Conservation (phyloP, 2,888 invertebrate species). For the Hypsopygia costalis region DNA sequence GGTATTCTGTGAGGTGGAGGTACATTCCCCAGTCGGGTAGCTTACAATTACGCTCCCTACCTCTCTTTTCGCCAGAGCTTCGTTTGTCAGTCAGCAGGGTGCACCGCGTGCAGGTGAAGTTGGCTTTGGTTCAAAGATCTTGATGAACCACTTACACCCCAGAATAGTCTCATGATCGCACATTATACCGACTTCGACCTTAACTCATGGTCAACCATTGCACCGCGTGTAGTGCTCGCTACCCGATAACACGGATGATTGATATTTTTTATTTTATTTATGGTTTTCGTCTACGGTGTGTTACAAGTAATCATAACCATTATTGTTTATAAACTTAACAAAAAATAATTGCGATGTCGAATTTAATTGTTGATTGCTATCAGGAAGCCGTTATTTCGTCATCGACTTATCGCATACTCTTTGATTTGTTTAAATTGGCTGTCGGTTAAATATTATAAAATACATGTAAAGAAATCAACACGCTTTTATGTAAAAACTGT, state of each 20-base stretch:
- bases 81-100: too few relatives aligned
- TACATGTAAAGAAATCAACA: conserved; percentile 1
- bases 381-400: conserved; percentile 44
- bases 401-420: conserved; percentile 20
- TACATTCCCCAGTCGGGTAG: too few relatives aligned
- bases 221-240: conserved; percentile 21
- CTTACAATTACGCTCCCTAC: too few relatives aligned
- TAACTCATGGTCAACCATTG: conserved; percentile 40
- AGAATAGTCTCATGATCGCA: conserved; percentile 1
- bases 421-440: neutral
- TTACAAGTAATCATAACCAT: conserved; percentile 28
- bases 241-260: conserved; percentile 36
- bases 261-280: conserved; percentile 26
- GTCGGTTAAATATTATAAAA: neutral
- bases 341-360: conserved; percentile 47
- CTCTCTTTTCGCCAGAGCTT: too few relatives aligned
- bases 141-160: too few relatives aligned
- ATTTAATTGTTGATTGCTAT: conserved; percentile 63
- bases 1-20: too few relatives aligned
- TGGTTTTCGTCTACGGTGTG: conserved; percentile 40
- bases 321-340: conserved; percentile 37
- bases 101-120: too few relatives aligned
- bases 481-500: neutral
- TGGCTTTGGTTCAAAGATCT: too few relatives aligned
- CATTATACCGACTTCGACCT: conserved; percentile 28